Evolutionary conservation across 2,113 vertebrate species (phyloP).

Genomic region (Chaenogobius annularis): DNA sequence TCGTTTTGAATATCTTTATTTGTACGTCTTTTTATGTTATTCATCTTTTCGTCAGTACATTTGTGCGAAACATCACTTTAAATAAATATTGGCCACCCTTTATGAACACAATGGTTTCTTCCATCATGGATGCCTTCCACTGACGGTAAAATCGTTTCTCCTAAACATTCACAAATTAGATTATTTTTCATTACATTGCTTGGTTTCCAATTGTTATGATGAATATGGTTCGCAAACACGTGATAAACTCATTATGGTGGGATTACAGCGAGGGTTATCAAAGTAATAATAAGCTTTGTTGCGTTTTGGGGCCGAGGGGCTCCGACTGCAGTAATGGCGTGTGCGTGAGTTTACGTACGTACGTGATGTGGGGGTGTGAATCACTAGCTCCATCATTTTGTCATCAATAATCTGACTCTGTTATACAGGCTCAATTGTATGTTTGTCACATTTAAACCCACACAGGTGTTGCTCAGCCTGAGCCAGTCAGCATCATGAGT

Average conservation of each 20-base stretch:
- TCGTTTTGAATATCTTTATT: not conserved
- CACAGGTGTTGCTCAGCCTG: slow-evolving; percentile 28
- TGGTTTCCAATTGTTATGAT: rapidly evolving
- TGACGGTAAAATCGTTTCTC: slow-evolving; percentile 65
- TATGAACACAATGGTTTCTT: slow-evolving; percentile 41
- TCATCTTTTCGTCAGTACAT: rapidly evolving
- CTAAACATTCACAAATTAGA: slow-evolving; percentile 4
- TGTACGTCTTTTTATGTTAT: not conserved
- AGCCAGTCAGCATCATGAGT: slow-evolving; percentile 80
- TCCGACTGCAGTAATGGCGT: slow-evolving; percentile 7
- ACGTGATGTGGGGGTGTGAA: slow-evolving; percentile 2
- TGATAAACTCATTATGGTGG: not conserved
- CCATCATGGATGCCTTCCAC: slow-evolving; percentile 70
- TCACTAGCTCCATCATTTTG: not conserved
- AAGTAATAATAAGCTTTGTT: not conserved
- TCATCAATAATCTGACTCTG: not conserved
- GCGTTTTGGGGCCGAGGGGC: slow-evolving; percentile 25
- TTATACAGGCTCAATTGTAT: not conserved
- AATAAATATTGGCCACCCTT: not conserved
- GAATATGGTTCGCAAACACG: not conserved
- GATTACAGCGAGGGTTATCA: not conserved
- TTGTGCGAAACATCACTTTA: not conserved
- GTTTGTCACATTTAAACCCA: not conserved
- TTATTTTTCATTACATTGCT: rapidly evolving
- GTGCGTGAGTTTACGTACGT: slow-evolving; percentile 8